Evolutionary conservation across 1,140 invertebrate species (phyloP).

Genomic region (Streblospio benedicti): DNA sequence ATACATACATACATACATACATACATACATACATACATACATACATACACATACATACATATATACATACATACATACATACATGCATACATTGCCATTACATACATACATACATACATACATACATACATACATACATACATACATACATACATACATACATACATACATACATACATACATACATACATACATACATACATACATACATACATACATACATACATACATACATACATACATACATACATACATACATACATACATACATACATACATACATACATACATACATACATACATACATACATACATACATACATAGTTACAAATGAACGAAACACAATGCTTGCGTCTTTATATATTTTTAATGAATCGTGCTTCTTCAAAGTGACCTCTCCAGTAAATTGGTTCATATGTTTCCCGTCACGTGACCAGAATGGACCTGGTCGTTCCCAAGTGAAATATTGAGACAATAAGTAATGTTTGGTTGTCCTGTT

Average conservation of each 20-base stretch:
- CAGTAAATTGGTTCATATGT: too few relatives aligned
- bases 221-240: background rate
- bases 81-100: too few relatives aligned
- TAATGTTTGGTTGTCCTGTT: too few relatives aligned
- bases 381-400: too few relatives aligned
- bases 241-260: slow-evolving; percentile 1
- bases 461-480: too few relatives aligned
- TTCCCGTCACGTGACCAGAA: too few relatives aligned
- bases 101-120: background rate
- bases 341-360: too few relatives aligned
- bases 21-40: background rate
- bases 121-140: background rate
- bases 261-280: background rate
- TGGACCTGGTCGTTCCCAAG: too few relatives aligned
- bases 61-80: background rate
- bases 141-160: too few relatives aligned
- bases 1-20: background rate
- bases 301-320: background rate
- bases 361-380: too few relatives aligned
- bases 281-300: background rate
- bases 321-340: too few relatives aligned
- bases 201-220: background rate
- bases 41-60: slow-evolving; percentile 5
- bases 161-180: too few relatives aligned
- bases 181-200: background rate